Conservation (phyloP, 2,888 invertebrate genomes). For the Drosophila basisetae region DNA sequence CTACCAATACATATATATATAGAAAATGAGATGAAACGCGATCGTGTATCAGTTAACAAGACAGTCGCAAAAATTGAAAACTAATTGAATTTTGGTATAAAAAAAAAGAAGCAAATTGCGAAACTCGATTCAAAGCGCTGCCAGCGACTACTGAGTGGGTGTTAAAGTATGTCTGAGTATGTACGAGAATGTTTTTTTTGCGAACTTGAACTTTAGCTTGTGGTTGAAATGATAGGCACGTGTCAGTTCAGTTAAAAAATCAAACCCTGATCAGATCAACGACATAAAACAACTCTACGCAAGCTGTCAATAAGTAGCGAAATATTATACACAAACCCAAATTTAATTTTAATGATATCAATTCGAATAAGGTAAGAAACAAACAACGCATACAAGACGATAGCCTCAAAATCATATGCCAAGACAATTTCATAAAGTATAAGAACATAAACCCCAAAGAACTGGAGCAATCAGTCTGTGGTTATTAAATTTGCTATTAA, state of each 20-base stretch:
- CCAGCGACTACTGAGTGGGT: constrained; percentile 39
- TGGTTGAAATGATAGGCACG: constrained; percentile 32
- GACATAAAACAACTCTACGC: constrained; percentile 31
- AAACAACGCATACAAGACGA: not conserved
- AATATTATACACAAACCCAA: constrained; percentile 8
- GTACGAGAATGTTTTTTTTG: not conserved
- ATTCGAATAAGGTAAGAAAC: constrained; percentile 4
- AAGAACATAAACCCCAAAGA: not conserved
- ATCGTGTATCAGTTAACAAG: constrained; percentile 43
- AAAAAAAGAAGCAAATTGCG: constrained; percentile 34
- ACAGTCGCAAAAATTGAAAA: constrained; percentile 47
- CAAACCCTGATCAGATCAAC: constrained; percentile 43
- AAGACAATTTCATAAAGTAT: not conserved
- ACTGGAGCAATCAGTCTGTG: not conserved
- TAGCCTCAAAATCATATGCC: not conserved
- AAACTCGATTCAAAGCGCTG: constrained; percentile 68
- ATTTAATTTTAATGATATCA: constrained; percentile 31
- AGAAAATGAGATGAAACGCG: constrained; percentile 44
- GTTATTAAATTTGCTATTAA: constrained; percentile 22
- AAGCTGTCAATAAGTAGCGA: constrained; percentile 21
- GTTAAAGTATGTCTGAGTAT: constrained; percentile 8
- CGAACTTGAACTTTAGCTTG: constrained; percentile 16
- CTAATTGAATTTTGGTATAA: constrained; percentile 69
- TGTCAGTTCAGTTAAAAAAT: constrained; percentile 26
- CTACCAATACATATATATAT: constrained; percentile 44